phyloP scores from a whole-genome alignment of 2,113 vertebrate genomes.

The Thunnus maccoyii region DNA sequence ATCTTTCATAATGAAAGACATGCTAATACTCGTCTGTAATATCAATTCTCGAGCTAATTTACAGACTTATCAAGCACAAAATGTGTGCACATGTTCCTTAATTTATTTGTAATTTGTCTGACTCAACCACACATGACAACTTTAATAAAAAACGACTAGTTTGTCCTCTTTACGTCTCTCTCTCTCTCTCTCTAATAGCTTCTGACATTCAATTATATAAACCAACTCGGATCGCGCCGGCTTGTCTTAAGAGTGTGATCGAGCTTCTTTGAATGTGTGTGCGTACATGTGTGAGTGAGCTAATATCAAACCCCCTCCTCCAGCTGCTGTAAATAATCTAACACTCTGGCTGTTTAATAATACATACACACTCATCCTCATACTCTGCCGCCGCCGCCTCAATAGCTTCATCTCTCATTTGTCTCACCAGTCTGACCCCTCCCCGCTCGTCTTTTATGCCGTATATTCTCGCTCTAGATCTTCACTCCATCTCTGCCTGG shows the following conservation, averaged over 20 bases:
- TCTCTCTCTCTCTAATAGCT: slow-evolving; percentile 33
- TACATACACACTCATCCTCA: slow-evolving; percentile 39
- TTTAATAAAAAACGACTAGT: slow-evolving; percentile 48
- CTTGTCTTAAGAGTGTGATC: slow-evolving; percentile 3
- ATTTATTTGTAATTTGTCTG: slow-evolving; percentile 54
- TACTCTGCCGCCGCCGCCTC: slow-evolving; percentile 2
- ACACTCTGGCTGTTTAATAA: slow-evolving; percentile 67
- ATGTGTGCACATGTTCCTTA: neutral
- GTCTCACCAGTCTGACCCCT: slow-evolving; percentile 26
- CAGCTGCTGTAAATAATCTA: slow-evolving; percentile 76
- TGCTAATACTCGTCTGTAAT: too few species aligned
- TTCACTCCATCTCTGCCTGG: slow-evolving; percentile 17
- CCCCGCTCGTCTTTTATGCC: neutral
- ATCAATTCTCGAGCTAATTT: neutral
- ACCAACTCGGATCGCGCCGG: slow-evolving; percentile 32
- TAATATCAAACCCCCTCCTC: slow-evolving; percentile 26
- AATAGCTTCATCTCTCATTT: slow-evolving; percentile 30
- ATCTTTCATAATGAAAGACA: neutral
- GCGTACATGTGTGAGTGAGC: slow-evolving; percentile 7
- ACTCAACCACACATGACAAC: slow-evolving; percentile 27
- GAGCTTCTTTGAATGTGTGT: slow-evolving; percentile 1
- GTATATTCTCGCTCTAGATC: neutral
- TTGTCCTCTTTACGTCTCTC: slow-evolving; percentile 56
- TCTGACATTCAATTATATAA: slow-evolving; percentile 59
- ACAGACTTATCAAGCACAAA: neutral